A percentile compares a stretch with the other conserved stretches of the same genome.
phyloP scores from a whole-genome alignment of 2,888 invertebrate genomes.

The Timema cristinae region DNA sequence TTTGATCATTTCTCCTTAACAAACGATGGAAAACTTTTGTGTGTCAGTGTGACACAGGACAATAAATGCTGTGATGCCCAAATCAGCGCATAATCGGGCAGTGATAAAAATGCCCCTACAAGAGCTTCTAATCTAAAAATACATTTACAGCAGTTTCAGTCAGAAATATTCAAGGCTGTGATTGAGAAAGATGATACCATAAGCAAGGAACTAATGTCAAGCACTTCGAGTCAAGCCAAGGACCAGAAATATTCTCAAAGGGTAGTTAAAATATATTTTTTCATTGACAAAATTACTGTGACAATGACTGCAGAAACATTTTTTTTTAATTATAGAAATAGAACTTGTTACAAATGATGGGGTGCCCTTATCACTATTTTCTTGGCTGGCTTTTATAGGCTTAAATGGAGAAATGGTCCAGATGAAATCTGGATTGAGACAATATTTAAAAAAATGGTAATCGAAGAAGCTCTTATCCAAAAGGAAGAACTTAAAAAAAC shows the following conservation, averaged over 20 bases:
- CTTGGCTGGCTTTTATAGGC: neutral
- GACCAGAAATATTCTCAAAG: neutral
- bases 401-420: slow-evolving; percentile 7
- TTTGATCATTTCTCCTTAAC: slow-evolving; percentile 2
- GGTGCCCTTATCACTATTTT: slow-evolving; percentile 3
- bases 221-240: neutral
- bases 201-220: neutral
- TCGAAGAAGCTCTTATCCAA: neutral
- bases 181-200: neutral
- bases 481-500: too few species aligned
- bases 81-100: neutral
- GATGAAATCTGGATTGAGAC: neutral
- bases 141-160: neutral
- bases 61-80: neutral
- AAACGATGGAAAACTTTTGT: neutral
- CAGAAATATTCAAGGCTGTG: slow-evolving; percentile 7
- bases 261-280: neutral
- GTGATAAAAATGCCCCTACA: neutral
- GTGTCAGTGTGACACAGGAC: neutral
- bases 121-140: slow-evolving; percentile 4
- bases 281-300: neutral
- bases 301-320: neutral
- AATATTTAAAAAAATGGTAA: neutral
- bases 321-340: neutral
- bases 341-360: neutral